Conservation (phyloP, 35 echinoderm and acorn worm genomes). For the Amphiura filiformis region DNA sequence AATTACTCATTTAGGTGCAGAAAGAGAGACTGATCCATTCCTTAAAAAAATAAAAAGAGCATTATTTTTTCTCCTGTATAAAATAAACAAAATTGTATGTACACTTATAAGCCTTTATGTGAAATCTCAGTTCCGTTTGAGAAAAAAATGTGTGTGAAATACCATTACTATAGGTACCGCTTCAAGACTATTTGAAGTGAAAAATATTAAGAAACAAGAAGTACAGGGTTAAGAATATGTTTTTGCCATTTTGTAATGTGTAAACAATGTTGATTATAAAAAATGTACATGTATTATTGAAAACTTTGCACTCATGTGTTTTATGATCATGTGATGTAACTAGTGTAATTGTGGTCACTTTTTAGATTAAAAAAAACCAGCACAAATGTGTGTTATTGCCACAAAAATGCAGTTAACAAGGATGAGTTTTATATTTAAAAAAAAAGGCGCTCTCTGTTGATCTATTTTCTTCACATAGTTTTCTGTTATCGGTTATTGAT, state of each 20-base stretch:
- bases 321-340: neutral
- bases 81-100: neutral
- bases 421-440: neutral
- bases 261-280: neutral
- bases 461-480: neutral
- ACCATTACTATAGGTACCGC: neutral
- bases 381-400: neutral
- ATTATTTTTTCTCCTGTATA: neutral
- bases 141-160: neutral
- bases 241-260: neutral
- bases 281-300: conserved; percentile 1
- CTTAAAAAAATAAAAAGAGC: neutral
- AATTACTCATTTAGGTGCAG: neutral
- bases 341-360: neutral
- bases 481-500: no score
- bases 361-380: neutral
- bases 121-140: neutral
- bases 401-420: neutral
- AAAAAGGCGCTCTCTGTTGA: neutral
- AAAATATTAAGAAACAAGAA: neutral
- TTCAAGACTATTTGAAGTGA: neutral
- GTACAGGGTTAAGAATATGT: neutral
- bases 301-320: conserved; percentile 10
- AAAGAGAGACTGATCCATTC: neutral
- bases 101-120: neutral